Conservation (phyloP, 2,888 invertebrate genomes). For the Urechis unicinctus region DNA sequence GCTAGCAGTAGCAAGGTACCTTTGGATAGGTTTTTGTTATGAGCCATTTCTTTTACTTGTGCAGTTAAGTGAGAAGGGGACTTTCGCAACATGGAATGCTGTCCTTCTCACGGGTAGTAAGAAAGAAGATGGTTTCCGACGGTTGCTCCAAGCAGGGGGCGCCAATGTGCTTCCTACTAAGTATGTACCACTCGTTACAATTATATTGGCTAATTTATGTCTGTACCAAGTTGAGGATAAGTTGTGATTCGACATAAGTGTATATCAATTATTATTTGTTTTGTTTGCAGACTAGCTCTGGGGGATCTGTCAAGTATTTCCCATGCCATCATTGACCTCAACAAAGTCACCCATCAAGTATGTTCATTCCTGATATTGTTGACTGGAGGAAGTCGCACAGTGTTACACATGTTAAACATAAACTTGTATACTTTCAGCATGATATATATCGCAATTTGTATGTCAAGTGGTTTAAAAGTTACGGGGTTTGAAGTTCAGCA, state of each 20-base stretch:
- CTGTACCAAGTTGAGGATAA: neutral
- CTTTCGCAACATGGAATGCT: slow-evolving; percentile 47
- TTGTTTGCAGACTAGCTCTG: slow-evolving; percentile 7
- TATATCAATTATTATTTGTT: neutral
- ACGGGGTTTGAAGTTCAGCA: no score
- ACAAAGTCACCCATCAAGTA: slow-evolving; percentile 35
- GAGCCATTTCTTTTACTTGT: no score
- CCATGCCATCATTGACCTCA: slow-evolving; percentile 66
- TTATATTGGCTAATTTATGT: neutral
- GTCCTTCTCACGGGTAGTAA: slow-evolving; percentile 59
- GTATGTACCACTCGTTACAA: slow-evolving; percentile 1
- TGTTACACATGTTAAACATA: no score
- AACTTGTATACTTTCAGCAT: no score
- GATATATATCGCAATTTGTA: no score
- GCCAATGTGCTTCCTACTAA: slow-evolving; percentile 61
- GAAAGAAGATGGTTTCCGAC: slow-evolving; percentile 61
- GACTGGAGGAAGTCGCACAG: no score
- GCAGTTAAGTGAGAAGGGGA: slow-evolving; percentile 26
- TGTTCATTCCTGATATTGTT: slow-evolving; percentile 2
- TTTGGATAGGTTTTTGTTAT: no score
- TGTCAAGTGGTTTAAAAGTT: no score
- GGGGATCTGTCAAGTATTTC: slow-evolving; percentile 56
- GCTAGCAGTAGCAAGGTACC: no score
- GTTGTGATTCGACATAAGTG: neutral
- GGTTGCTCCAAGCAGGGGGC: slow-evolving; percentile 72